Base-by-base conservation (phyloP, 2,113 vertebrate species). In the Anas platyrhynchos region DNA sequence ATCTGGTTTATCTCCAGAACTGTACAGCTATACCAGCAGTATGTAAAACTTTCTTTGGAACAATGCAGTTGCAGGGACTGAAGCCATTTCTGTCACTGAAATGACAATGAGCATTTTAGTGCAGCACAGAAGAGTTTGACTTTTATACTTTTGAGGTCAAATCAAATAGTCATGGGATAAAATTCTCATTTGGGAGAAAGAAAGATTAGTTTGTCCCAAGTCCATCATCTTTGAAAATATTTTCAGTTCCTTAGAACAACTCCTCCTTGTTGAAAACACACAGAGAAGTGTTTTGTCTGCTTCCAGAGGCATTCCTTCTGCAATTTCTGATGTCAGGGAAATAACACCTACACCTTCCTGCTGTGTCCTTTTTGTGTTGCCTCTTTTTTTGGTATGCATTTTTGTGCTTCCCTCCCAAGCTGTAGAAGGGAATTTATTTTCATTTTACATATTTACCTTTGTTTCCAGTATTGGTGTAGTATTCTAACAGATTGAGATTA, bases 31-130 rank as follows among this genome's bases (percentile, higher is more conserved):
- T 27, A 4, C 3, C 34, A 61, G 34, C 15, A 63, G 23, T 21
- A n/a, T 25, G 36, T 5, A 50, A 52, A 25, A 27, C 31, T 55
- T 4, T 38, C 41, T 72, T 91, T 44, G 48, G 32, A 80, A 65
- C 0, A 0, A 20, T 7, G 16, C 25, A 85, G 62, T 86, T 58
- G 9, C 2, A 11, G 44, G 12, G 50, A 46, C 7, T 17, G 44
- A 38, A 69, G 50, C 16, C 2, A 9, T 6, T 83, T 79, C 27
- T n/a, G 9, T 32, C 27, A 41, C 22, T 50, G 54, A 82, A 76
- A 72, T 27, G 6, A 26, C 48, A 61, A 5, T 17, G 20, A 85
- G 15, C 34, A 32, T 48, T 65, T 22, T 56, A 32, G 38, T 16
- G 23, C 32, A 36, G 22, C 29, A 56, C 32, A 43, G 34, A 69